Conservation (phyloP, 2,797 vertebrate genomes). For the Anas georgica region DNA sequence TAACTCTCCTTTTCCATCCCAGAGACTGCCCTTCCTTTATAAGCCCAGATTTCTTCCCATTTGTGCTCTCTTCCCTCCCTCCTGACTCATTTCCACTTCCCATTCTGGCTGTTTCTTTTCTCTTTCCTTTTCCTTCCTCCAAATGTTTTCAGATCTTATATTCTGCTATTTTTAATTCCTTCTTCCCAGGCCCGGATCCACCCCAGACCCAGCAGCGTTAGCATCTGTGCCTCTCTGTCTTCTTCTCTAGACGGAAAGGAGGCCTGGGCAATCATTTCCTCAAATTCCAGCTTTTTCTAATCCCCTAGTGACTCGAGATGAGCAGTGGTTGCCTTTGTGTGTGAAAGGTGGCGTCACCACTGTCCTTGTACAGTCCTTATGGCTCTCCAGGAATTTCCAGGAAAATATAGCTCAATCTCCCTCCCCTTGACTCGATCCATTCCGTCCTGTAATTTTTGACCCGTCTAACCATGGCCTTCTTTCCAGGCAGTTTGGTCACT, state of each 20-base stretch:
- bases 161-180: conserved; percentile 23
- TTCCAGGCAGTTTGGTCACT: neutral
- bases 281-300: neutral
- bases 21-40: conserved; percentile 18
- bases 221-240: neutral
- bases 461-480: neutral
- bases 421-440: neutral
- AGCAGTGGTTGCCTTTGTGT: accelerated
- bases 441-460: neutral
- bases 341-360: neutral
- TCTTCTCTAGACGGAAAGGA: neutral
- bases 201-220: accelerated
- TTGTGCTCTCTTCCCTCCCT: conserved; percentile 24
- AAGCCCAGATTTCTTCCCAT: conserved; percentile 22
- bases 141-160: neutral
- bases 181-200: neutral
- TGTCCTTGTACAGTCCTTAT: neutral
- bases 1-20: conserved; percentile 17
- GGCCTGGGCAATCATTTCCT: neutral
- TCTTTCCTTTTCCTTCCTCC: conserved; percentile 32
- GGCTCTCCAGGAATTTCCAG: neutral
- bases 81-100: conserved; percentile 57
- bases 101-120: neutral
- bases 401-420: neutral
- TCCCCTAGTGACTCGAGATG: accelerated